Percentiles rank a stretch among this genome's conserved stretches.
phyloP scores from a whole-genome alignment of 2,797 vertebrate genomes.

The Benthosema pterotum region DNA sequence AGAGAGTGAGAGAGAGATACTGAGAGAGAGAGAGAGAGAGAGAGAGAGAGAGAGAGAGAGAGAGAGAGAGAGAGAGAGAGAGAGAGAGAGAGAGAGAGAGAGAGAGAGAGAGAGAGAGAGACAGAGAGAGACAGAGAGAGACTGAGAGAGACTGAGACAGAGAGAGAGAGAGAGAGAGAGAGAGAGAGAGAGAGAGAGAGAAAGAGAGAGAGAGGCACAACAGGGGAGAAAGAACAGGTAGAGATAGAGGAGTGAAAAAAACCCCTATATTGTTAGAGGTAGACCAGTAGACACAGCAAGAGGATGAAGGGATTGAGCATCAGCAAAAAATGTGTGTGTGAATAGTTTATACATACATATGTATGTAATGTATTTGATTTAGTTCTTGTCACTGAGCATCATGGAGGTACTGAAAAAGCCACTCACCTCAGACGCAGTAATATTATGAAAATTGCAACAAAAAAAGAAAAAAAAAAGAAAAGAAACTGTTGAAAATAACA shows the following conservation, averaged over 20 bases:
- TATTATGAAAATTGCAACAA: no score
- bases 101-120: constrained; percentile 15
- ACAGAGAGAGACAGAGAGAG: constrained; percentile 25
- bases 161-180: constrained; percentile 46
- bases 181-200: constrained; percentile 35
- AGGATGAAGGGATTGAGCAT: neutral
- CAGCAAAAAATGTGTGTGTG: no score
- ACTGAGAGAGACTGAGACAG: constrained; percentile 38
- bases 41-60: constrained; percentile 54
- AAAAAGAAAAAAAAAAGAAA: no score
- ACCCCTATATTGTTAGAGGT: neutral
- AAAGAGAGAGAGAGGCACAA: constrained; percentile 63
- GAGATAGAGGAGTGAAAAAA: constrained; percentile 39
- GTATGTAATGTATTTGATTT: no score
- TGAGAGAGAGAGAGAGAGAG: neutral
- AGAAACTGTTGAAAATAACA: no score
- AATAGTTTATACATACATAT: no score
- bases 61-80: constrained; percentile 1
- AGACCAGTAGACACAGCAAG: neutral
- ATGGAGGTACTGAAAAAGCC: no score
- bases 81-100: neutral
- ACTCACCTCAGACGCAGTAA: no score
- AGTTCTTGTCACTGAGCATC: no score
- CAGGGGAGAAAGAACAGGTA: constrained; percentile 53
- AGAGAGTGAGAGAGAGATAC: neutral